Evolutionary conservation across 1,140 invertebrate genomes (phyloP), one percentile per base, ranked within the genome.

Genomic region (Yoshiicerus persimilis): DNA sequence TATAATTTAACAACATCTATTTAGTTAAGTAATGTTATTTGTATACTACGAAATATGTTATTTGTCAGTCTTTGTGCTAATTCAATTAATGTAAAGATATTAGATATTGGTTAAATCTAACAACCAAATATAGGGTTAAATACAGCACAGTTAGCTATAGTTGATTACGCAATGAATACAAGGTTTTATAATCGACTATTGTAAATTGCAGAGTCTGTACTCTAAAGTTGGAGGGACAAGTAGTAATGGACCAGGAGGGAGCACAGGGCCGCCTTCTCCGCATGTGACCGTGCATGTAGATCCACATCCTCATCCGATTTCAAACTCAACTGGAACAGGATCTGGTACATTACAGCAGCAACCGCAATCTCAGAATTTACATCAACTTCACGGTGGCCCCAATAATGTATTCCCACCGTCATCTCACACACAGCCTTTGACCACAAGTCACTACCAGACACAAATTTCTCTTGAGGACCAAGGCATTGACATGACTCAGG

Each of bases 401-500:
- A 86, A 39, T 62, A 84, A 87, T 84, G 80, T 70, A 85, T 83
- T 84, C 39, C 36, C 56, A 84, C 36, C 80, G n/a, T 27, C 36
- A 25, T 39, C 47, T 23, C 70, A 83, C 25, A 64, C 75, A 20
- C 80, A 75, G 27, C 64, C 62, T 27, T 80, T 39, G 77, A 80
- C 77, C 41, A 75, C 84, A 34, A 90, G 66, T 87, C 88, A 90
- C 38, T 90, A 89, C 88, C 88, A 89, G 39, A 87, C 89, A 27
- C 90, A 91, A 75, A 87, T 91, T 39, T 92, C 92, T 84, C 84
- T 92, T 34, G 95, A 95, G 91, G 95, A 95, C 92, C 94, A 95
- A 92, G 94, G 95, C 88, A 95, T 95, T 90, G 95, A 95, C 91
- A 94, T 95, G 93, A 94, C 94, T 8, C 92, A 93, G 91, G 91